Evolutionary conservation across 2,888 invertebrate species (phyloP).

Genomic region (Lasioglossum pauxillum): DNA sequence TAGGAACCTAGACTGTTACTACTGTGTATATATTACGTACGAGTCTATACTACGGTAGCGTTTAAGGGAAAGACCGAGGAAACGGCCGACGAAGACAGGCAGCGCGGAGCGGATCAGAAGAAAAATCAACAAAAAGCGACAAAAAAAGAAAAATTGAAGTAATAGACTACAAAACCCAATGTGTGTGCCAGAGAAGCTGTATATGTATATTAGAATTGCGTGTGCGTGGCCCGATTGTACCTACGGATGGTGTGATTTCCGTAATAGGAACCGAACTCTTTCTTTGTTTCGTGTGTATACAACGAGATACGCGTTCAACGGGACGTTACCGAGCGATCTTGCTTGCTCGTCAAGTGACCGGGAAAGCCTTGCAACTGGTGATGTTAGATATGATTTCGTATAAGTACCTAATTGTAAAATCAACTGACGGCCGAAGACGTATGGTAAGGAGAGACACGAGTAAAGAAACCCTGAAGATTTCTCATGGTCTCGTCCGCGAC

Average conservation of each 20-base stretch:
- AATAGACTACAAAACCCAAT: constrained; percentile 31
- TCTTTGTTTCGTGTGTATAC: constrained; percentile 72
- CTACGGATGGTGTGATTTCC: constrained; percentile 59
- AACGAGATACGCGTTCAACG: constrained; percentile 75
- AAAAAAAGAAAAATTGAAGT: constrained; percentile 28
- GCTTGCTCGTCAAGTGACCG: constrained; percentile 59
- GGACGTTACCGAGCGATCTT: constrained; percentile 65
- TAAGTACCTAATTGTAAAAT: constrained; percentile 63
- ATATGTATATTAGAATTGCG: constrained; percentile 66
- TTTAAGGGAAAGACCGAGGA: constrained; percentile 19
- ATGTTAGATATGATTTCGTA: constrained; percentile 69
- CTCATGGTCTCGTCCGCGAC: constrained; percentile 17
- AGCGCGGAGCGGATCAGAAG: background rate
- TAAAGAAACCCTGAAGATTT: constrained; percentile 14
- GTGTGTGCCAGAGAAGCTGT: constrained; percentile 52
- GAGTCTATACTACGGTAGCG: constrained; percentile 64
- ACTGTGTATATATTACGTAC: constrained; percentile 71
- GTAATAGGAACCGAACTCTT: constrained; percentile 51
- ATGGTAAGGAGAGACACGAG: constrained; percentile 17
- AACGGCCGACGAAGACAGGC: background rate
- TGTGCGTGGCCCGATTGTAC: constrained; percentile 64
- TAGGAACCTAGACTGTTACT: constrained; percentile 66
- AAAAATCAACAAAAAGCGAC: background rate
- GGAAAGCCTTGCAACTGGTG: constrained; percentile 65
- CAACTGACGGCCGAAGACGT: constrained; percentile 47